phyloP scores from a whole-genome alignment of 2,797 vertebrate genomes.

The Pseudopleuronectes americanus region DNA sequence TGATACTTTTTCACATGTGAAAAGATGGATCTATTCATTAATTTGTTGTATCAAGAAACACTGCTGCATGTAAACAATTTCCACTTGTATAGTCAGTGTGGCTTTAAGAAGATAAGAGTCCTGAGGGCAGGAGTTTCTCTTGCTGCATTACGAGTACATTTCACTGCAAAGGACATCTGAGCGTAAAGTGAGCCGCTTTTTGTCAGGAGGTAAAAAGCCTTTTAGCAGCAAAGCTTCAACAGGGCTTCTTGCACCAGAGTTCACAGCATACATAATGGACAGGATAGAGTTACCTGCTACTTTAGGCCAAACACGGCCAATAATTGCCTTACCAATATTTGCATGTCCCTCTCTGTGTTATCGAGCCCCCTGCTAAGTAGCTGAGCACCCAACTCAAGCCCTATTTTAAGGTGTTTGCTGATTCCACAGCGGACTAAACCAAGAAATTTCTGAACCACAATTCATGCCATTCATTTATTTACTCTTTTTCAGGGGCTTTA shows the following conservation, averaged over 20 bases:
- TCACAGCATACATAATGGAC: slow-evolving; percentile 81
- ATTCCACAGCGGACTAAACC: slow-evolving; percentile 73
- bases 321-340: slow-evolving; percentile 87
- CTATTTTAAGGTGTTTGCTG: slow-evolving; percentile 84
- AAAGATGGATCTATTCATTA: background rate
- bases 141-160: slow-evolving; percentile 75
- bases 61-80: slow-evolving; percentile 54
- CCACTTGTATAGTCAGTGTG: slow-evolving; percentile 60
- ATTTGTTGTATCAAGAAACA: slow-evolving; percentile 36
- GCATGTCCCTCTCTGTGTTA: slow-evolving; percentile 83
- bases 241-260: slow-evolving; percentile 69
- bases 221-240: slow-evolving; percentile 76
- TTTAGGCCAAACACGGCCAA: slow-evolving; percentile 80
- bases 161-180: slow-evolving; percentile 71
- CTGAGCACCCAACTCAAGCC: slow-evolving; percentile 59
- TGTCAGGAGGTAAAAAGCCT: slow-evolving; percentile 71
- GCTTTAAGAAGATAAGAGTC: slow-evolving; percentile 60
- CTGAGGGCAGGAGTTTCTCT: slow-evolving; percentile 65
- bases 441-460: slow-evolving; percentile 79
- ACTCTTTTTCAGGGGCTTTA: slow-evolving; percentile 54
- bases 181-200: slow-evolving; percentile 79
- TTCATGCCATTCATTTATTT: slow-evolving; percentile 73
- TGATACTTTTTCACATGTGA: slow-evolving; percentile 42
- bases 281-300: slow-evolving; percentile 84
- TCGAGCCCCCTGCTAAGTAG: slow-evolving; percentile 82